Conservation (phyloP, 2,888 invertebrate genomes). For the Coelinius sp. region DNA sequence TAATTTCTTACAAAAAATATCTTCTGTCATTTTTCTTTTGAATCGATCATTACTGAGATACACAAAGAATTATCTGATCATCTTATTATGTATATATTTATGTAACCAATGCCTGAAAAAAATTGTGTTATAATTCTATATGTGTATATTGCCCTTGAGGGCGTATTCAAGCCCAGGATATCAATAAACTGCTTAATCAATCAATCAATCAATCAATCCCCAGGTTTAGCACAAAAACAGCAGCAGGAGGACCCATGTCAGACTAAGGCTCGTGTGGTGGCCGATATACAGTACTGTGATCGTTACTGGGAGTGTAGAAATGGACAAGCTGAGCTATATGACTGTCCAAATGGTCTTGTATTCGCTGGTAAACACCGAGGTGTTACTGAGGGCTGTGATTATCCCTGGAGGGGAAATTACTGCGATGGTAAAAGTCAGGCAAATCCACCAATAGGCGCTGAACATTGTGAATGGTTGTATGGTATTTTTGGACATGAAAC, state of each 20-base stretch:
- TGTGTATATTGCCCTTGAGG: too few species aligned
- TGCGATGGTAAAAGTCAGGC: slow-evolving; percentile 87
- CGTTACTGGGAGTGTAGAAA: slow-evolving; percentile 90
- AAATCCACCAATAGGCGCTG: slow-evolving; percentile 85
- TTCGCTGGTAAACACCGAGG: slow-evolving; percentile 91
- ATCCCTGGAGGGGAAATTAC: slow-evolving; percentile 90
- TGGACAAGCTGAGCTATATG: slow-evolving; percentile 86
- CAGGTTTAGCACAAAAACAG: slow-evolving; percentile 65
- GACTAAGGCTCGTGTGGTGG: slow-evolving; percentile 81
- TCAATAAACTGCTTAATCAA: too few species aligned
- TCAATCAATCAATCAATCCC: too few species aligned
- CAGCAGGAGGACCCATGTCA: slow-evolving; percentile 86
- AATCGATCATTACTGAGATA: too few species aligned
- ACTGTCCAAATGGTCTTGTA: slow-evolving; percentile 92
- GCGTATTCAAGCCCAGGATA: too few species aligned
- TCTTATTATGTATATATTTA: too few species aligned
- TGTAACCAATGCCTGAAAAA: too few species aligned
- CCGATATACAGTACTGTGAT: slow-evolving; percentile 87
- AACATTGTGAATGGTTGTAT: slow-evolving; percentile 93
- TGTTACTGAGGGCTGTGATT: slow-evolving; percentile 91
- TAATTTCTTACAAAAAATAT: too few species aligned
- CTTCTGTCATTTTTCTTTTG: too few species aligned
- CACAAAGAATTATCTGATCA: too few species aligned
- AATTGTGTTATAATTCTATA: too few species aligned
- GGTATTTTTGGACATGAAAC: slow-evolving; percentile 96